Base-by-base conservation (phyloP, 2,888 invertebrate genomes). In the Ophion costatus region DNA sequence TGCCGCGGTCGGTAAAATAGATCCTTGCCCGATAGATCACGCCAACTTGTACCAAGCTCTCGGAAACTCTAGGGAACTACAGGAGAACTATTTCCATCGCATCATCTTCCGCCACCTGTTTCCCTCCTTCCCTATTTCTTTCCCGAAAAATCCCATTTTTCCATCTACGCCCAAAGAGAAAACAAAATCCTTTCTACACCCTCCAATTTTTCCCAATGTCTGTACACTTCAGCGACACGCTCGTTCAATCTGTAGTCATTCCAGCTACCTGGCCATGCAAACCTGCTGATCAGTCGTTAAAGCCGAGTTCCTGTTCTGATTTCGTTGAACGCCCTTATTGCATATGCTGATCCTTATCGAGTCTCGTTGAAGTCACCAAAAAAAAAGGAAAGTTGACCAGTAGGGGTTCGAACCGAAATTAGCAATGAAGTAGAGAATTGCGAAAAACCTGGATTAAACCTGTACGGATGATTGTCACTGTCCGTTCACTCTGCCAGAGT, bases 1-100 rank as follows among this genome's bases (percentile, higher is more conserved):
- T 75, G 20, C 42, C 66, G 33, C 71, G 33, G 82, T 76, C 79
- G 84, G 79, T 82, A 85, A 85, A 80, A 82, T 75, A 85, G 84
- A 33, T 56, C n/a, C 4, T 75, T 63, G 67, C 61, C 59, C 78
- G 56, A 75, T 82, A 66, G 78, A 84, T 84, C 81, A 5, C 22
- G 17, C 20, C 3, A 29, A 63, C 17, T 63, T 51, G 14, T 24
- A n/a, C 33, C 11, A 51, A 77, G 74, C 51, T 64, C 33, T 45
- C 71, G 66, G 71, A 66, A 79, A 71, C 76, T 63, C 71, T 80
- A 33, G 38, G 76, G 63, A 75, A 71, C 64, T 51, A 51, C 51
- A 14, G 24, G 22, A 79, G 6, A n/a, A 59, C 70, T 59, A 79
- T 33, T 33, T 29, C 17, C 59, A 22, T 63, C 4, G 24, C 33